Evolutionary conservation across 2,113 vertebrate species (phyloP).

Genomic region (Pedetes capensis): DNA sequence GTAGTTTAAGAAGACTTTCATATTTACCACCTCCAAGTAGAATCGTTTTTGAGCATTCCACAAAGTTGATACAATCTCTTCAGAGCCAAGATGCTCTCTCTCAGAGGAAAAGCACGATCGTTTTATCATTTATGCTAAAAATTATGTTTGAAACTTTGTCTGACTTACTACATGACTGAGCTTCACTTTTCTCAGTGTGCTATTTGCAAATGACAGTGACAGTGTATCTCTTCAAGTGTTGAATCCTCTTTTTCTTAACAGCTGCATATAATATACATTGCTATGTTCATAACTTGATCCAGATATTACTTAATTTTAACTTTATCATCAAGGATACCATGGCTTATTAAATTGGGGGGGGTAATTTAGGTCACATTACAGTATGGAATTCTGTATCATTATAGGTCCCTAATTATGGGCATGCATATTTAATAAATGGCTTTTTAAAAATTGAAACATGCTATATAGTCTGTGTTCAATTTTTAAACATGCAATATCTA

Average conservation of each 20-base stretch:
- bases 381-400: background rate
- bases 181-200: background rate
- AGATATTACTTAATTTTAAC: background rate
- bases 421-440: slow-evolving; percentile 78
- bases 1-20: background rate
- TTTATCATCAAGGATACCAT: background rate
- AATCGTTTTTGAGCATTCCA: background rate
- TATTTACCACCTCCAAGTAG: background rate
- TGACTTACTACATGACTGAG: background rate
- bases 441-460: slow-evolving; percentile 81
- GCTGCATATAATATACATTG: background rate
- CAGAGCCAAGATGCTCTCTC: slow-evolving; percentile 34
- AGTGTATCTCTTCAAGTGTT: background rate
- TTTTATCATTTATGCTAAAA: background rate
- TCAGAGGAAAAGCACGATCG: background rate
- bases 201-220: background rate
- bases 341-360: background rate
- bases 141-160: background rate
- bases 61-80: background rate
- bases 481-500: slow-evolving; percentile 84
- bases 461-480: slow-evolving; percentile 74
- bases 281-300: background rate
- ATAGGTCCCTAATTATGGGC: slow-evolving; percentile 70
- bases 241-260: background rate
- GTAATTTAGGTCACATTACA: background rate